These are phyloP conservation scores for Psettodes erumei DNA, from an alignment of 2,113 vertebrate species.

Conservation along the genomic window DNA sequence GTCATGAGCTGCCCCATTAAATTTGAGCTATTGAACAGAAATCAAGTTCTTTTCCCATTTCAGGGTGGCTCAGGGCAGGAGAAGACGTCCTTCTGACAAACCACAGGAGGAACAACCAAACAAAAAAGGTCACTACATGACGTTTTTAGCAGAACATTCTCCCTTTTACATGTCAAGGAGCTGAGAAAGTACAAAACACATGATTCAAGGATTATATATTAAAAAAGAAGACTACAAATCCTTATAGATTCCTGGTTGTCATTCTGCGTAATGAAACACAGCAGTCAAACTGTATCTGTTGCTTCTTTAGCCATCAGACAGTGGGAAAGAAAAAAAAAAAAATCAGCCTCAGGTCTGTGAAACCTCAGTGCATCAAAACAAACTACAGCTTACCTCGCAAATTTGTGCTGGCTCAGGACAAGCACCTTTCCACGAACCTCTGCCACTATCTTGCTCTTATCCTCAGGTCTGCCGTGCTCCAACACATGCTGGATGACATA, in stretches of 20 bases:
- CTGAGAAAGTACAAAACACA: not conserved
- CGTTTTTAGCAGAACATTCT: too few species aligned
- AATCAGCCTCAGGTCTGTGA: not conserved
- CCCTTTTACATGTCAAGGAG: not conserved
- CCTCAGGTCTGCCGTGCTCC: slow-evolving; percentile 96
- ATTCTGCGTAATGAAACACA: too few species aligned
- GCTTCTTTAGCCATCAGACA: too few species aligned
- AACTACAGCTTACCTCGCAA: slow-evolving; percentile 89
- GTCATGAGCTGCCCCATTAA: not conserved
- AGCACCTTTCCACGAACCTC: slow-evolving; percentile 97
- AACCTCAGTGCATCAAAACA: not conserved
- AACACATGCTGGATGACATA: slow-evolving; percentile 99
- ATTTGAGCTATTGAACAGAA: not conserved
- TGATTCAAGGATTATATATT: not conserved
- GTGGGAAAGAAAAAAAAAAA: too few species aligned
- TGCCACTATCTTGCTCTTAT: slow-evolving; percentile 98
- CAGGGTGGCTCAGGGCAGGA: too few species aligned
- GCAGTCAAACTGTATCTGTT: too few species aligned
- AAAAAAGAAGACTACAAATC: too few species aligned
- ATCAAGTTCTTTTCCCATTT: not conserved
- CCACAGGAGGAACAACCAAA: not conserved
- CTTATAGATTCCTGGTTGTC: too few species aligned
- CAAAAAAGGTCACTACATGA: not conserved
- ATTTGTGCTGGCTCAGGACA: slow-evolving; percentile 97
- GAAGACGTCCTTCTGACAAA: not conserved